Evolutionary conservation across 1,140 invertebrate species (phyloP).

Genomic region (Bombus consobrinus): DNA sequence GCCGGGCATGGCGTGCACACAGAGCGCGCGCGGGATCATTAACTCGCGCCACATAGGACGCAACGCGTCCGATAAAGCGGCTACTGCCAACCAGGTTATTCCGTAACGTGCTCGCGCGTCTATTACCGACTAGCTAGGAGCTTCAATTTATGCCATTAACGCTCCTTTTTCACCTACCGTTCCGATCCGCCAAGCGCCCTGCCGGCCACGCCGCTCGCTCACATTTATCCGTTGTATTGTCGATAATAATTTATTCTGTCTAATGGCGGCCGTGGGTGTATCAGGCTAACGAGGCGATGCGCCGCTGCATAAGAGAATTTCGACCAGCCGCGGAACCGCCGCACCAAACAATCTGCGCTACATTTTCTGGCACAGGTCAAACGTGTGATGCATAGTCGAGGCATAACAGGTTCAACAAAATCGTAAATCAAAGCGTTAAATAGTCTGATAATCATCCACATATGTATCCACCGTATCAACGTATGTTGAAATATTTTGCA

Average conservation of each 20-base stretch:
- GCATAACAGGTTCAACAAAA: no score
- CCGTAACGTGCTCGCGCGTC: slow-evolving; percentile 49
- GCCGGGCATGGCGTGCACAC: neutral
- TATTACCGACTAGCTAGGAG: slow-evolving; percentile 51
- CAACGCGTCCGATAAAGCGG: slow-evolving; percentile 53
- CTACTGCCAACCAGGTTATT: slow-evolving; percentile 46
- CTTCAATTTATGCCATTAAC: slow-evolving; percentile 63
- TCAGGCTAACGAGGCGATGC: slow-evolving; percentile 23
- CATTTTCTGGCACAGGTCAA: neutral
- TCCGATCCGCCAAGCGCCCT: slow-evolving; percentile 3
- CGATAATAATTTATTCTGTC: slow-evolving; percentile 42
- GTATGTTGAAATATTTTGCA: no score
- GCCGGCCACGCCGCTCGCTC: neutral
- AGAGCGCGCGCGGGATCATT: slow-evolving; percentile 39
- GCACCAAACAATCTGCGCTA: neutral
- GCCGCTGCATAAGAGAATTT: slow-evolving; percentile 8
- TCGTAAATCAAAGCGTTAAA: neutral
- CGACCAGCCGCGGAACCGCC: neutral
- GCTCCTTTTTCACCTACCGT: slow-evolving; percentile 33
- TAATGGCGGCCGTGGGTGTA: neutral
- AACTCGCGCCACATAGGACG: slow-evolving; percentile 46
- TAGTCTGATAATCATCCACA: neutral
- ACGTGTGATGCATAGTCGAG: neutral
- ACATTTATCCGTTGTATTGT: slow-evolving; percentile 7
- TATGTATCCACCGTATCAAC: neutral